Conservation (phyloP, 2,797 vertebrate genomes). For the Rachycentron canadum region DNA sequence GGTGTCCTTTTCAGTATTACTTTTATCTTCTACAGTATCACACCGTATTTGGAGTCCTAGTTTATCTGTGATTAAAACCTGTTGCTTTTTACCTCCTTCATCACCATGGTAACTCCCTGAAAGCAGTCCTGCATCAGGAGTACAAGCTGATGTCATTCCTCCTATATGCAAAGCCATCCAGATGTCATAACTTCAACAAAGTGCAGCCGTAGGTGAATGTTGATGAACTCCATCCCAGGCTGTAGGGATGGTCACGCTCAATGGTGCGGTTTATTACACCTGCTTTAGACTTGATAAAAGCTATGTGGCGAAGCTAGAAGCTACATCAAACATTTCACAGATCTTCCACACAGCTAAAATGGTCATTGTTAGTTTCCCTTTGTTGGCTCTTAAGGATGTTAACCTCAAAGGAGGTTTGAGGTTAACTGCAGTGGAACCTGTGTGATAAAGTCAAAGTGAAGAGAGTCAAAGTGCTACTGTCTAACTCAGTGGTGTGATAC, state of each 20-base stretch:
- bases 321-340: constrained; percentile 63
- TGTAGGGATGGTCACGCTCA: constrained; percentile 64
- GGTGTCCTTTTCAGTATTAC: constrained; percentile 9
- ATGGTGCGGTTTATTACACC: constrained; percentile 69
- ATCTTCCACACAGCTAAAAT: constrained; percentile 47
- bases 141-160: constrained; percentile 20
- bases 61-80: constrained; percentile 42
- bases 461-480: constrained; percentile 9
- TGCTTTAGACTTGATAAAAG: constrained; percentile 71
- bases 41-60: constrained; percentile 1
- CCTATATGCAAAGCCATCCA: constrained; percentile 25
- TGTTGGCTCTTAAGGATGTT: constrained; percentile 58
- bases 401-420: constrained; percentile 57
- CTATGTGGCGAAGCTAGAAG: constrained; percentile 54
- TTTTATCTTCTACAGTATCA: constrained; percentile 11
- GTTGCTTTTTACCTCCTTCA: constrained; percentile 25
- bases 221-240: constrained; percentile 65
- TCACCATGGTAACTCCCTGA: constrained; percentile 57
- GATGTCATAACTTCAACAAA: constrained; percentile 47
- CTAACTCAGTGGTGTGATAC: constrained; percentile 40
- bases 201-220: constrained; percentile 55
- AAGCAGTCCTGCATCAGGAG: constrained; percentile 24
- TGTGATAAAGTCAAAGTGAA: constrained; percentile 48
- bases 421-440: constrained; percentile 49
- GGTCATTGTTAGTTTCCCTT: constrained; percentile 66